Conservation (phyloP, 2,113 vertebrate species). For the Otocyon megalotis region DNA sequence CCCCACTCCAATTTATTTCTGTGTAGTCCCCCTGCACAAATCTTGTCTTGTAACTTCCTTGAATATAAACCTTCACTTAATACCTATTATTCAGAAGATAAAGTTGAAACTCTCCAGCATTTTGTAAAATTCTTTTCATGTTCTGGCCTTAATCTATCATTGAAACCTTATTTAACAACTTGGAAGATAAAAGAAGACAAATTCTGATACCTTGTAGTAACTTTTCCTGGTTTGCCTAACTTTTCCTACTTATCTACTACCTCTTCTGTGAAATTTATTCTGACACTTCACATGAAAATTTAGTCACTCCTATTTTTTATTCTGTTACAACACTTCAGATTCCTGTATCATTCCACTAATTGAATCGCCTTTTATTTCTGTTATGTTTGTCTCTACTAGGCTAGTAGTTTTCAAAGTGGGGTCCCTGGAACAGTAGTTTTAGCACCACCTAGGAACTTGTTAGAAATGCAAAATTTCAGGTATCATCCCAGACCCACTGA, state of each 20-base stretch:
- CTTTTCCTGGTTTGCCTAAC: not conserved
- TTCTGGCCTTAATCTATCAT: not conserved
- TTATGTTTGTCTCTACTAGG: not conserved
- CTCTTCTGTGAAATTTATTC: not conserved
- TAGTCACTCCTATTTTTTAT: not conserved
- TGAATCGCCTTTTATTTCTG: not conserved
- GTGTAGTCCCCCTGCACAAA: not conserved
- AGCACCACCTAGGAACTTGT: not conserved
- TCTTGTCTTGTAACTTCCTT: not conserved
- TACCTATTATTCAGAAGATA: not conserved
- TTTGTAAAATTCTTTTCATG: not conserved
- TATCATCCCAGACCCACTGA: not conserved
- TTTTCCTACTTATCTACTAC: not conserved
- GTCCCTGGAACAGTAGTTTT: not conserved
- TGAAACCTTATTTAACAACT: slow-evolving; percentile 11
- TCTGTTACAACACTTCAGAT: not conserved
- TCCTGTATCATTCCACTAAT: not conserved
- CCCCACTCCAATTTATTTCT: not conserved
- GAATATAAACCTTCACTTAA: not conserved
- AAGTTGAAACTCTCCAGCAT: not conserved
- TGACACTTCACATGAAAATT: not conserved
- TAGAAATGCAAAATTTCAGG: not conserved
- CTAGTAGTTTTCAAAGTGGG: not conserved
- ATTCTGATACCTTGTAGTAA: not conserved
- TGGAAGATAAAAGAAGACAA: not conserved